These are phyloP conservation scores for Pseudocheirus occidentalis DNA, from an alignment of 2,797 vertebrate species.

Conservation along the genomic window DNA sequence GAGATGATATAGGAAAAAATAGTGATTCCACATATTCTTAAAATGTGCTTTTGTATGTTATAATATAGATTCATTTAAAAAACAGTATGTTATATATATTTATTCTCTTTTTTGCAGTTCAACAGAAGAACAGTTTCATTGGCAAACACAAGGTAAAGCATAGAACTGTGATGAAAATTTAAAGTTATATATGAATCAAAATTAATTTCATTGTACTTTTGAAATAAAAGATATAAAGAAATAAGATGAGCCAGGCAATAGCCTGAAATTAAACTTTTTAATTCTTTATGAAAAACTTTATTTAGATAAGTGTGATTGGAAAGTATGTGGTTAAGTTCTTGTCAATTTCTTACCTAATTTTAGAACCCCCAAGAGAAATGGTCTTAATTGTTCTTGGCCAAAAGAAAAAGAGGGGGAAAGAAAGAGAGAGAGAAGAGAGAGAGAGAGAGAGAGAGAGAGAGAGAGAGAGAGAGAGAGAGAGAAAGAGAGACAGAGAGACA, in stretches of 20 bases:
- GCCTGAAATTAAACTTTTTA: background rate
- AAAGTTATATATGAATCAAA: background rate
- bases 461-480: no score
- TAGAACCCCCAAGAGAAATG: background rate
- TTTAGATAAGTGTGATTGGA: background rate
- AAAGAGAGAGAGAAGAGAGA: no score
- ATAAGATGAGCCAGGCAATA: background rate
- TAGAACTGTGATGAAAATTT: background rate
- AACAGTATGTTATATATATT: conserved; percentile 35
- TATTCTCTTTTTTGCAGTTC: conserved; percentile 88
- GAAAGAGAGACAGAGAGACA: no score
- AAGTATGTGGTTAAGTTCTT: background rate
- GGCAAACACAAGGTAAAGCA: conserved; percentile 95
- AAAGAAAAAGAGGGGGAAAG: background rate
- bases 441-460: no score
- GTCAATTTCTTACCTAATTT: background rate
- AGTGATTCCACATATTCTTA: background rate
- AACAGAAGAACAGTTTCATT: conserved; percentile 96
- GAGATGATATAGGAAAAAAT: no score
- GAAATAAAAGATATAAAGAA: conserved; percentile 7
- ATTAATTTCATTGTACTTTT: background rate
- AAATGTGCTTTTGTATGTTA: background rate
- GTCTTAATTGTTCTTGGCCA: background rate
- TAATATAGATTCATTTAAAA: background rate
- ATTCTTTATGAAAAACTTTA: background rate